Conservation (phyloP, 2,888 invertebrate genomes). For the Athetis lepigone region DNA sequence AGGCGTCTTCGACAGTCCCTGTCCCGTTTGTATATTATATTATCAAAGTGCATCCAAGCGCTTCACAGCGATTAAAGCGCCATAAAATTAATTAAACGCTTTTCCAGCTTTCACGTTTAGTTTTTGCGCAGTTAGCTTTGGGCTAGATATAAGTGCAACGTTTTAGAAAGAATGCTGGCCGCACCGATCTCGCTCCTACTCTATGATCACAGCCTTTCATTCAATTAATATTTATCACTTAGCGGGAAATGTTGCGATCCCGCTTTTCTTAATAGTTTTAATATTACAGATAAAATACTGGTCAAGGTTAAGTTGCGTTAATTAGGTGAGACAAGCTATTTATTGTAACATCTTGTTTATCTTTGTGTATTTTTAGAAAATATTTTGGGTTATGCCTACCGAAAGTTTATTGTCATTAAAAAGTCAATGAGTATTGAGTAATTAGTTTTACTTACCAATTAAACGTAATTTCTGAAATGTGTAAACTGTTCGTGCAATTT, state of each 20-base stretch:
- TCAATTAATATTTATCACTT: slow-evolving; percentile 73
- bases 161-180: slow-evolving; percentile 64
- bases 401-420: no score
- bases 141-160: slow-evolving; percentile 56
- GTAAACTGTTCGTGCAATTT: no score
- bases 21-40: background rate
- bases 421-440: no score
- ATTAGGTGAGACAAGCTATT: no score
- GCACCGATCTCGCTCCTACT: slow-evolving; percentile 46
- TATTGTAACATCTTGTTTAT: slow-evolving; percentile 24
- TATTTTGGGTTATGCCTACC: no score
- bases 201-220: slow-evolving; percentile 64
- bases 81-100: slow-evolving; percentile 42
- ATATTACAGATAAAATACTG: slow-evolving; percentile 38
- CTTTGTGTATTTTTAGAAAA: background rate
- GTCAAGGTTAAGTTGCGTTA: slow-evolving; percentile 37
- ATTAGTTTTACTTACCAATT: no score
- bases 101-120: slow-evolving; percentile 64
- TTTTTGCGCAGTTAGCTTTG: slow-evolving; percentile 63
- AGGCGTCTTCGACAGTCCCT: no score
- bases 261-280: slow-evolving; percentile 14
- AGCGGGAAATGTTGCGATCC: slow-evolving; percentile 53
- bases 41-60: background rate
- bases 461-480: no score
- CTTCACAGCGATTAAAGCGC: slow-evolving; percentile 30